Conservation (phyloP, 2,888 invertebrate genomes). For the Diachrysia chrysitis region DNA sequence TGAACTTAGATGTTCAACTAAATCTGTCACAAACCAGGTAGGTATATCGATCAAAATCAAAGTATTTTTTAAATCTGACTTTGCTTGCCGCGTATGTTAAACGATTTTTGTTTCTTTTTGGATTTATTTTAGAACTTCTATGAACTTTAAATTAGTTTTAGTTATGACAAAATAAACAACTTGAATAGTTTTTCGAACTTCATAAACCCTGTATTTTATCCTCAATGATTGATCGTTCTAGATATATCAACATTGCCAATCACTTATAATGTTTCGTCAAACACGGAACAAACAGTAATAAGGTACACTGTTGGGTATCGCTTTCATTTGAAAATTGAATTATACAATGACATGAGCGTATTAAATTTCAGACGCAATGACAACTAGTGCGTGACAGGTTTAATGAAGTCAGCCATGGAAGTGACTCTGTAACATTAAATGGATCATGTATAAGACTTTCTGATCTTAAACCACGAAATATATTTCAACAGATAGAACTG, state of each 20-base stretch:
- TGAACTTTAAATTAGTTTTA: slow-evolving; percentile 34
- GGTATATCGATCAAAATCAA: too few relatives aligned
- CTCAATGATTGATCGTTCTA: not conserved
- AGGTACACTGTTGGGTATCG: slow-evolving; percentile 50
- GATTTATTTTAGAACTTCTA: slow-evolving; percentile 22
- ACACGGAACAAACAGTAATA: slow-evolving; percentile 56
- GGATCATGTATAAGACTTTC: not conserved
- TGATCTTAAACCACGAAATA: not conserved
- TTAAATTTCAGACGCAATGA: slow-evolving; percentile 63
- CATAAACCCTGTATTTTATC: not conserved
- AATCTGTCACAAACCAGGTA: too few relatives aligned
- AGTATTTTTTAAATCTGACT: slow-evolving; percentile 9
- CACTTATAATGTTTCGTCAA: slow-evolving; percentile 51
- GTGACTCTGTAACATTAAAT: slow-evolving; percentile 14
- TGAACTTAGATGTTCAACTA: too few relatives aligned
- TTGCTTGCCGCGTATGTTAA: slow-evolving; percentile 16
- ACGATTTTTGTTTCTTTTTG: slow-evolving; percentile 4
- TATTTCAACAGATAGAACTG: too few relatives aligned
- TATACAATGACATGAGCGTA: slow-evolving; percentile 67
- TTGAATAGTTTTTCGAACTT: slow-evolving; percentile 22
- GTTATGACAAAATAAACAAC: slow-evolving; percentile 6
- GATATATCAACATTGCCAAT: slow-evolving; percentile 2
- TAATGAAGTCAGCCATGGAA: slow-evolving; percentile 16
- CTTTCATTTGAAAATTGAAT: slow-evolving; percentile 65
- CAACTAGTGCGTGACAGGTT: slow-evolving; percentile 69